Evolutionary conservation across 2,888 invertebrate genomes (phyloP).

Genomic region (Rapana venosa): DNA sequence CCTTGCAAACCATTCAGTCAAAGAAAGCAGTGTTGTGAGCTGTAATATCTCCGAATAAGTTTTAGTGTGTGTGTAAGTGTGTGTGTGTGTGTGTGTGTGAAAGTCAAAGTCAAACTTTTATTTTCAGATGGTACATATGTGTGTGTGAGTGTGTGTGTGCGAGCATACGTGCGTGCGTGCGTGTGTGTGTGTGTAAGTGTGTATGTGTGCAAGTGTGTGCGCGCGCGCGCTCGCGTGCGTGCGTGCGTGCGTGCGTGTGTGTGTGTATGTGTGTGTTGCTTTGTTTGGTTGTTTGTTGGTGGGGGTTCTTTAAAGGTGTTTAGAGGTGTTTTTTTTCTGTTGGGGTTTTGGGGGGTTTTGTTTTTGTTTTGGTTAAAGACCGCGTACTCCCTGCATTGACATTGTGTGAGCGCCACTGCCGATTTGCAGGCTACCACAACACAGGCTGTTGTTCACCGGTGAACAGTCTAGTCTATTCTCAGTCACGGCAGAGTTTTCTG

Average conservation of each 20-base stretch:
- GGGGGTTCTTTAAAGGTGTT: background rate
- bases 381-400: background rate
- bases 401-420: too few species aligned
- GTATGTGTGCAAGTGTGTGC: background rate
- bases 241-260: background rate
- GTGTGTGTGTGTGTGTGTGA: conserved; percentile 2
- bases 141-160: background rate
- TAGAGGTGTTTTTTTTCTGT: background rate
- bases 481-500: too few species aligned
- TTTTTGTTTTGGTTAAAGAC: background rate
- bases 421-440: too few species aligned
- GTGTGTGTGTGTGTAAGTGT: background rate
- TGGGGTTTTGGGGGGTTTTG: background rate
- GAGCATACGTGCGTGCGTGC: background rate
- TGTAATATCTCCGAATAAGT: background rate
- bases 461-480: too few species aligned
- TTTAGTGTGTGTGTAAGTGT: background rate
- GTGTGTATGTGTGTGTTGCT: background rate
- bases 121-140: too few species aligned
- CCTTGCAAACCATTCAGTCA: too few species aligned
- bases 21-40: too few species aligned
- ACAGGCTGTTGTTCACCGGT: too few species aligned
- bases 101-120: too few species aligned
- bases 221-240: background rate
- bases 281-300: background rate